Evolutionary conservation across 2,888 invertebrate species (phyloP).

Genomic region (Keiferia lycopersicella): DNA sequence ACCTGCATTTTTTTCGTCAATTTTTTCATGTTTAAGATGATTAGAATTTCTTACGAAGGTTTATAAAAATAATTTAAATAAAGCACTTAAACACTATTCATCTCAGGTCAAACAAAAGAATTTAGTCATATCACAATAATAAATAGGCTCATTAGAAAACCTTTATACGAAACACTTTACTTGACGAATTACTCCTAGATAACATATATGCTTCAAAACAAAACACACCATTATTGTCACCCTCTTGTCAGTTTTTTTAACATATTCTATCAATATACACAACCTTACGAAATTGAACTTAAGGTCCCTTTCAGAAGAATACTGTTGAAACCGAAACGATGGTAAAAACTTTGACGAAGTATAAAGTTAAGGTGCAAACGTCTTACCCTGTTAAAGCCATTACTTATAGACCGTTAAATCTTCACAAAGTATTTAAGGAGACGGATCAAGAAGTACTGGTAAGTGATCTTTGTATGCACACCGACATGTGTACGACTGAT

Average conservation of each 20-base stretch:
- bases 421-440: neutral
- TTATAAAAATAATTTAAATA: neutral
- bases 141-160: constrained; percentile 10
- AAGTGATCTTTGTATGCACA: constrained; percentile 42
- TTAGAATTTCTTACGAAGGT: too few species aligned
- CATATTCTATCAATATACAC: neutral
- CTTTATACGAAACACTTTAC: neutral
- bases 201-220: constrained; percentile 5
- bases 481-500: constrained; percentile 59
- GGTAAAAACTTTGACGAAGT: constrained; percentile 47
- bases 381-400: constrained; percentile 26
- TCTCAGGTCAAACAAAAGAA: neutral
- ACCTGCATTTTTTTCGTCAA: too few species aligned
- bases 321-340: constrained; percentile 45
- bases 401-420: neutral
- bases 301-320: neutral
- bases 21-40: too few species aligned
- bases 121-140: constrained; percentile 12
- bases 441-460: constrained; percentile 39
- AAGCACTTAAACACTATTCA: neutral
- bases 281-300: neutral
- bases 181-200: constrained; percentile 16
- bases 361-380: constrained; percentile 54
- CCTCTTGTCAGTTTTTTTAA: constrained; percentile 12
- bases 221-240: constrained; percentile 11